These are phyloP conservation scores for Pararge aegeria DNA, from an alignment of 1,140 invertebrate species.

Conservation along the genomic window DNA sequence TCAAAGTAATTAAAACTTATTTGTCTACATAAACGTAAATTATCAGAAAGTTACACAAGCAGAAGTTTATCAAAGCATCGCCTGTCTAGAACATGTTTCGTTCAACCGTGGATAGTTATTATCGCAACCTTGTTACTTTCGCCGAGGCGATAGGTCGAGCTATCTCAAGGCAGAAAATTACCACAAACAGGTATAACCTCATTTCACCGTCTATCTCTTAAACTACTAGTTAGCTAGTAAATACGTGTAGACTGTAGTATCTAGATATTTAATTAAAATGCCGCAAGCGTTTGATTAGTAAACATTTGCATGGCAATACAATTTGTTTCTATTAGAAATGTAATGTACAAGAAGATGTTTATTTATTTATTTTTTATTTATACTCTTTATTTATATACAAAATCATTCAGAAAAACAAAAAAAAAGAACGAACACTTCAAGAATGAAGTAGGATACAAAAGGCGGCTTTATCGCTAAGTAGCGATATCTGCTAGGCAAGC, in stretches of 20 bases:
- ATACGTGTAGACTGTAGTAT: background rate
- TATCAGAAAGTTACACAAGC: background rate
- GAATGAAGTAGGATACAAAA: too few species aligned
- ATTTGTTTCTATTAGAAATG: too few species aligned
- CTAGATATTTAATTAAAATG: background rate
- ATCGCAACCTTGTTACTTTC: conserved; percentile 12
- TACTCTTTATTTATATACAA: too few species aligned
- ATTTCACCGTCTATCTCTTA: conserved; percentile 13
- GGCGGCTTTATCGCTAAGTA: too few species aligned
- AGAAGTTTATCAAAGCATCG: conserved; percentile 1
- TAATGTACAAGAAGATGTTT: too few species aligned
- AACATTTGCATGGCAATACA: too few species aligned
- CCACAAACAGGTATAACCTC: conserved; percentile 14
- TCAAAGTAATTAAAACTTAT: background rate
- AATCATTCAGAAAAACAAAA: too few species aligned
- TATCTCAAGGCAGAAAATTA: conserved; percentile 12
- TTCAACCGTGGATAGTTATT: conserved; percentile 3
- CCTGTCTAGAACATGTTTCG: conserved; percentile 2
- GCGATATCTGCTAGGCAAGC: too few species aligned
- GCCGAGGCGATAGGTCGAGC: conserved; percentile 12
- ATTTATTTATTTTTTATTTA: too few species aligned
- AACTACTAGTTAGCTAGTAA: background rate
- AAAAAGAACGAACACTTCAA: too few species aligned
- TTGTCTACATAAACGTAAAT: background rate
- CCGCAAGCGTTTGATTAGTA: background rate